Evolutionary conservation across 2,888 invertebrate species (phyloP), one percentile per base, ranked within the genome.

Genomic region (Trissoscelio sp.): DNA sequence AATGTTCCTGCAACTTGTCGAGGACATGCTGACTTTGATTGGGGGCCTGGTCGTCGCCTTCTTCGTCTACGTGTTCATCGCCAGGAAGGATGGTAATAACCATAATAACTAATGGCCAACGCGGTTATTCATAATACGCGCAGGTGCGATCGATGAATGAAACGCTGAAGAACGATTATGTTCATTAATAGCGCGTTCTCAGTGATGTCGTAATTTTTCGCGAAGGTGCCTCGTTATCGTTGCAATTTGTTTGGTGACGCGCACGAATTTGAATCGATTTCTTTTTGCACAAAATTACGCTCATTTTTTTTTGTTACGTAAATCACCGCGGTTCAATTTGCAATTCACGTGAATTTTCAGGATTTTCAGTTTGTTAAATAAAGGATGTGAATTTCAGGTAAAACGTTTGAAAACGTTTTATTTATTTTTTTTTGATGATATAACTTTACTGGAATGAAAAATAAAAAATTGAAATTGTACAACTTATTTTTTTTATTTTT

Each of bases 11-110:
- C 86, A 87, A 87, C 60, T 88, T 46, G 69, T 88, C 62, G 83
- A 85, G 83, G 89, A 90, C 81, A 90, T 91, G 89, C 86, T 91
- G 88, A 88, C 88, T 81, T 81, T 91, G 80, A 87, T 91, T 81
- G 90, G 90, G 64, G 89, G 89, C 58, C 81, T 90, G 55, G 85
- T 90, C 85, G 77, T 91, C 83, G 84, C 84, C 79, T 91, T 88
- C 85, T 82, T 90, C 72, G 79, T 90, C 85, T 91, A 91, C 86
- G 77, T 89, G 48, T 84, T 89, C 62, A 34, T 89, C 83, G 81
- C 78, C 67, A 87, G 81, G 60, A 86, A 86, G 83, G 72, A 91
- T 88, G 91, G 91, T 91, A 90, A 88, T 16, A 58, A 22, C 3
- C 16, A 57, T 28, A 9, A 7, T 46, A 11, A 64, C 11, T 57